Base-by-base conservation (phyloP, 2,888 invertebrate species). In the Drosophila picticornis region DNA sequence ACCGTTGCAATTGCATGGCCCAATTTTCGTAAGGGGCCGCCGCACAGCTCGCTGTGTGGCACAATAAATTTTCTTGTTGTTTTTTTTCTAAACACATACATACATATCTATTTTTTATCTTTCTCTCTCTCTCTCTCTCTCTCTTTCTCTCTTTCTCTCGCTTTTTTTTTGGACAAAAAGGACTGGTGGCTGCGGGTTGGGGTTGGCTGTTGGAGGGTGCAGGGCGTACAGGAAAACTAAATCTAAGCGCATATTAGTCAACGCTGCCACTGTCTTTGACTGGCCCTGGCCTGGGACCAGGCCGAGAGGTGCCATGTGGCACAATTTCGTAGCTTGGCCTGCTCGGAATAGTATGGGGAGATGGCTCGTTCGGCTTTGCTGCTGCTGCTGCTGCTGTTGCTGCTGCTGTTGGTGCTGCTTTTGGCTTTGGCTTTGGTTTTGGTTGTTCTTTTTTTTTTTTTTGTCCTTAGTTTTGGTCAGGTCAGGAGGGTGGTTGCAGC, bases 231-330 rank as follows among this genome's bases (percentile, higher is more conserved):
- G 43, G 50, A 55, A 77, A 77, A 77, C 76, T 71, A 87, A 89
- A 84, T 89, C 77, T 83, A 68, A 72, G 81, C 70, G 71, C 77
- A 69, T 83, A 83, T 84, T 89, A 84, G 89, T 83, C 81, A 81
- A 76, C 72, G 75, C 77, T 69, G 62, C 63, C 66, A 40, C 75
- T 75, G 86, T 80, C 76, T 86, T 81, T 87, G 84, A 74, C 84
- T 87, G 78, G 74, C 70, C 75, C 85, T 79, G 83, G 80, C 82
- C 82, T 78, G 80, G 55, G 81, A 58, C 59, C 78, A 53, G 66
- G 72, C 81, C 80, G 75, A 69, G 65, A 67, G 80, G 75, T 72
- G 67, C 75, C 68, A 61, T 67, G 70, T 84, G 84, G 87, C 84
- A 84, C 90, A 81, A 81, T 84, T 84, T 81, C 52, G 51, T 25